A percentile compares a stretch with the other conserved stretches of the same genome.
Evolutionary conservation across 1,140 invertebrate genomes (phyloP).

Genomic region (Drosophila sturtevanti): DNA sequence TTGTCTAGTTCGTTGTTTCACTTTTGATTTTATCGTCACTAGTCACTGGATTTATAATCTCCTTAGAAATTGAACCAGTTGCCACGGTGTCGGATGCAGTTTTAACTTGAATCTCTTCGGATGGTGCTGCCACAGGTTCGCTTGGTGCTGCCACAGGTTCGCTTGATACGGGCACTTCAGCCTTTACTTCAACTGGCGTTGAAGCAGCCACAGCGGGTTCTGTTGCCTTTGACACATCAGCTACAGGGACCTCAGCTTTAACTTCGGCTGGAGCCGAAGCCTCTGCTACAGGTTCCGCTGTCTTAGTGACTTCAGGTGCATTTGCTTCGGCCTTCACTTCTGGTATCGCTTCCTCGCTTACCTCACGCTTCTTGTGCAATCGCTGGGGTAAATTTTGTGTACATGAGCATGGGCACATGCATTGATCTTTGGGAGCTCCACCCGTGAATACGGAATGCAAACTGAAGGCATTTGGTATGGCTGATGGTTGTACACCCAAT

Average conservation of each 20-base stretch:
- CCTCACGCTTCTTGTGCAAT: conserved; percentile 72
- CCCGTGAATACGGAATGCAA: conserved; percentile 72
- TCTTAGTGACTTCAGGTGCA: neutral
- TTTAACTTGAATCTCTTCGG: conserved; percentile 12
- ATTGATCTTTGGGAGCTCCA: conserved; percentile 71
- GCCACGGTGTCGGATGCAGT: neutral
- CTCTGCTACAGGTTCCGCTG: conserved; percentile 24
- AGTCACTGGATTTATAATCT: too few relatives aligned
- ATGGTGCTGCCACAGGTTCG: neutral
- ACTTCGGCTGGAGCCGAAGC: conserved; percentile 21
- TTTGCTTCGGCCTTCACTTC: conserved; percentile 5
- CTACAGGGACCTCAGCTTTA: conserved; percentile 14
- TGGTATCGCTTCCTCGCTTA: conserved; percentile 41
- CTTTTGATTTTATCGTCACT: conserved; percentile 26
- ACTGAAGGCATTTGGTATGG: conserved; percentile 62
- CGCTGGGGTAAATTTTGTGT: conserved; percentile 71
- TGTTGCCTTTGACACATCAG: neutral
- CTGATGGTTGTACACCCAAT: conserved; percentile 70
- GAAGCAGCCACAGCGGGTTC: conserved; percentile 26
- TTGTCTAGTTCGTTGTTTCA: conserved; percentile 57
- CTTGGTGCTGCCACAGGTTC: neutral
- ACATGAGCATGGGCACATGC: conserved; percentile 81
- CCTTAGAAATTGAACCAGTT: neutral
- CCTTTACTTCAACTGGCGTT: conserved; percentile 17
- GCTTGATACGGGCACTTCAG: neutral